Evolutionary conservation across 2,888 invertebrate genomes (phyloP).

Genomic region (Biston stratarius): DNA sequence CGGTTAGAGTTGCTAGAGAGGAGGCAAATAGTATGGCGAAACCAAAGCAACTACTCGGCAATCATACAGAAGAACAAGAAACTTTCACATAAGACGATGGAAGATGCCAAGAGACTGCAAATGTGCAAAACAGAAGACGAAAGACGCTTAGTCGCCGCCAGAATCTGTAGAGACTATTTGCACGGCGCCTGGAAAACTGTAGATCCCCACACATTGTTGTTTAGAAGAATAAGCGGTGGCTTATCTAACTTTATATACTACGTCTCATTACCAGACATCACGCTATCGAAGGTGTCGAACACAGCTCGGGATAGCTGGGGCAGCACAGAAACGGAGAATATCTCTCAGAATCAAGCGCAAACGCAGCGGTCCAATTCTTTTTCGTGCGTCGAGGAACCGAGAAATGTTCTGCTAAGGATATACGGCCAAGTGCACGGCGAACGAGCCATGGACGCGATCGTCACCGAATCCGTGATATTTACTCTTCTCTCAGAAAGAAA

Average conservation of each 20-base stretch:
- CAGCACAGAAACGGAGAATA: conserved; percentile 53
- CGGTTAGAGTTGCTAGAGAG: conserved; percentile 46
- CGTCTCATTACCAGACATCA: conserved; percentile 91
- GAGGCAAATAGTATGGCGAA: background rate
- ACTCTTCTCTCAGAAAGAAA: conserved; percentile 97
- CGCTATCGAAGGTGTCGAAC: conserved; percentile 36
- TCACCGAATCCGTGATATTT: conserved; percentile 98
- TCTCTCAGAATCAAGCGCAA: conserved; percentile 16
- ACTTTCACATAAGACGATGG: conserved; percentile 5
- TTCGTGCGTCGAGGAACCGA: conserved; percentile 69
- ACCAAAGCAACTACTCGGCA: conserved; percentile 3
- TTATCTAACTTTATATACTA: conserved; percentile 98
- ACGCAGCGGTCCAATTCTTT: conserved; percentile 52
- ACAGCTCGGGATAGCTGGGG: conserved; percentile 56
- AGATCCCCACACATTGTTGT: conserved; percentile 90
- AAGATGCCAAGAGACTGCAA: conserved; percentile 77
- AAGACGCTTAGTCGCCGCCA: conserved; percentile 93
- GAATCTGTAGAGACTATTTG: conserved; percentile 95
- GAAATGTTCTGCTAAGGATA: conserved; percentile 93
- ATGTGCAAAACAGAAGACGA: conserved; percentile 89
- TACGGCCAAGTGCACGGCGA: conserved; percentile 98
- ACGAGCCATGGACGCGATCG: conserved; percentile 94
- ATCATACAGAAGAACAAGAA: conserved; percentile 11
- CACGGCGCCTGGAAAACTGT: conserved; percentile 96
- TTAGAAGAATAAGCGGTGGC: conserved; percentile 97